Evolutionary conservation across 2,888 invertebrate species (phyloP), one percentile per base, ranked within the genome.

Genomic region (Apodemia hepburni): DNA sequence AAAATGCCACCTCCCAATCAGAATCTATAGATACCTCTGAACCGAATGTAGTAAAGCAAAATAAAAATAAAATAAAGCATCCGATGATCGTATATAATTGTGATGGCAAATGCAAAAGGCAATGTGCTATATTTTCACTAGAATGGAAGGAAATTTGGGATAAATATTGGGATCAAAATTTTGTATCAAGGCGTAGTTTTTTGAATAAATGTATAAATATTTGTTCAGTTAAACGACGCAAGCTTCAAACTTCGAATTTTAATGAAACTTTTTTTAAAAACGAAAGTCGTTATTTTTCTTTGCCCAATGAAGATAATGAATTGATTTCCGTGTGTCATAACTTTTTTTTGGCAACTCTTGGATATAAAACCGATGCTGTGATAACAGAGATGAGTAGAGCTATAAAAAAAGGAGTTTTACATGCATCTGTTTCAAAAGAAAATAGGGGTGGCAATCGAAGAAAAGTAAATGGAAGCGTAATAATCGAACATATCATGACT

Each of bases 41-140:
- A 61, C 57, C 61, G 58, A 61, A 12, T 27, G 15, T 58, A 58
- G 29, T 27, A 38, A 63, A 58, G 60, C 60, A 61, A 58, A 61
- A 60, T 35, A 62, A 64, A 62, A 57, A 64, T 64, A 64, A 63
- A 57, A 60, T 27, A 47, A 66, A 66, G 61, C 58, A 64, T 22
- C 64, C 65, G 49, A 64, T 66, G 57, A 65, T 61, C 59, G 47
- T 45, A 58, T 64, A 64, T 35, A 64, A 62, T 64, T 66, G 66
- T 62, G 62, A 66, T 54, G 62, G 62, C 9, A 66, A 66, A 64
- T 64, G 64, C 54, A 64, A 66, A 57, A 51, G 64, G 35, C 51
- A 66, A 60, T 64, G 64, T 61, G 27, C 58, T 12, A 47, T 8
- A 17, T 64, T 61, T 64, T 59, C 66, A 45, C 61, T 61, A 22